Evolutionary conservation across 1,140 invertebrate genomes (phyloP).

Genomic region (Drosophila nigromelanica): DNA sequence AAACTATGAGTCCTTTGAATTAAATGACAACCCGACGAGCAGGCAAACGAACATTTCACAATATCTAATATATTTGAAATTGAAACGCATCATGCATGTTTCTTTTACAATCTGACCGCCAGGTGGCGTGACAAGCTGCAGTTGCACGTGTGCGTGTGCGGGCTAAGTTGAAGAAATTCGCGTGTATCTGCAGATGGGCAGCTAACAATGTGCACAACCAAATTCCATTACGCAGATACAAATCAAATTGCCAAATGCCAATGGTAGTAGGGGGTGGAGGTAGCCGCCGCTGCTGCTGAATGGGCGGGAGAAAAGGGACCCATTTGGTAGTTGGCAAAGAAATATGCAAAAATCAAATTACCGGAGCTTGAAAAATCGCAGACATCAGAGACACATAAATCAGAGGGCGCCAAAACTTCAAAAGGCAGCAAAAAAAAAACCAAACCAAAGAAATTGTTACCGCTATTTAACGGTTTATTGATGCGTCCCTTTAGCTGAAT

Average conservation of each 20-base stretch:
- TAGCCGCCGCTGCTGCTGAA: neutral
- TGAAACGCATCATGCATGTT: constrained; percentile 6
- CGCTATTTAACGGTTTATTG: constrained; percentile 80
- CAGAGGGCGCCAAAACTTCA: constrained; percentile 39
- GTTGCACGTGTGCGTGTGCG: constrained; percentile 14
- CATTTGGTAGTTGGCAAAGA: constrained; percentile 17
- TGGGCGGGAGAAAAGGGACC: neutral
- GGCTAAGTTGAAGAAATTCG: constrained; percentile 7
- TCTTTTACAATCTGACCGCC: constrained; percentile 32
- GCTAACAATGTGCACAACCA: constrained; percentile 37
- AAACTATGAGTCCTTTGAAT: no score
- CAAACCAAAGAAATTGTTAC: constrained; percentile 71
- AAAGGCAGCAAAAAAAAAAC: constrained; percentile 29
- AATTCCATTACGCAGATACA: constrained; percentile 76
- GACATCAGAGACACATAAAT: constrained; percentile 77
- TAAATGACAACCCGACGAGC: no score
- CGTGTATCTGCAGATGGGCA: constrained; percentile 47
- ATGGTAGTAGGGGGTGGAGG: neutral
- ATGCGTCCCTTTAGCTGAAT: constrained; percentile 72
- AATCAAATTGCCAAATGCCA: constrained; percentile 65
- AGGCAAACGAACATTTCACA: no score
- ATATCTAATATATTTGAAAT: neutral
- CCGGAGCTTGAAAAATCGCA: constrained; percentile 72
- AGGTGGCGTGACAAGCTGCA: constrained; percentile 49
- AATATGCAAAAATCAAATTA: constrained; percentile 76